A percentile compares a stretch with the other conserved stretches of the same genome.
Conservation (phyloP, 1,140 invertebrate species). For the Drosophila orena region DNA sequence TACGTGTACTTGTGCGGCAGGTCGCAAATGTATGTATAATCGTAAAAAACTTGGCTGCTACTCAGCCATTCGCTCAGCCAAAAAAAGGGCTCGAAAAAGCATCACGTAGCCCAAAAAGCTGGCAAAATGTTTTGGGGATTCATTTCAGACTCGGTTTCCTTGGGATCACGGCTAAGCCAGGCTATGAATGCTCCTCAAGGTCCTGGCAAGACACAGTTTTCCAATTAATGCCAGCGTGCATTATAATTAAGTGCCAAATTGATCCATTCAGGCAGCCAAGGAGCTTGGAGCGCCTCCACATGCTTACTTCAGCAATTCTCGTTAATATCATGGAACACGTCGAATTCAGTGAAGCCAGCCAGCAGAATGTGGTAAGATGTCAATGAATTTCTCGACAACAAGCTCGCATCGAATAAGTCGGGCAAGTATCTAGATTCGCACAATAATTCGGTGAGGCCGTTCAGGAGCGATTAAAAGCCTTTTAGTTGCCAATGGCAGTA, state of each 20-base stretch:
- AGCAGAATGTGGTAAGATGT: slow-evolving; percentile 41
- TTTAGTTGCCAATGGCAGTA: slow-evolving; percentile 55
- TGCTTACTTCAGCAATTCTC: slow-evolving; percentile 19
- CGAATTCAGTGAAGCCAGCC: slow-evolving; percentile 27
- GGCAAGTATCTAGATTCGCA: slow-evolving; percentile 43
- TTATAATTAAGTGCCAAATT: not conserved
- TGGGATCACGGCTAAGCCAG: not conserved
- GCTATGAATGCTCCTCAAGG: not conserved
- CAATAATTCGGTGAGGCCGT: slow-evolving; percentile 61
- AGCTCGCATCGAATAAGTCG: not conserved
- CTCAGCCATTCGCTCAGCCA: not conserved
- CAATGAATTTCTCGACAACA: slow-evolving; percentile 33
- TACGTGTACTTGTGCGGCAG: slow-evolving; percentile 40
- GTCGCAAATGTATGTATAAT: slow-evolving; percentile 45
- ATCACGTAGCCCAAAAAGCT: slow-evolving; percentile 26
- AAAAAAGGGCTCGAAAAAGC: slow-evolving; percentile 24
- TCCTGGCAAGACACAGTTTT: no score
- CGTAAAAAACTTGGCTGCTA: slow-evolving; percentile 39
- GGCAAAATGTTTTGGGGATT: not conserved
- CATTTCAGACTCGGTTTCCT: not conserved
- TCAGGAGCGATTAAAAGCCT: slow-evolving; percentile 75
- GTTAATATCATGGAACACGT: not conserved
- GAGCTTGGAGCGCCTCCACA: not conserved
- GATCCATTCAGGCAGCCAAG: not conserved
- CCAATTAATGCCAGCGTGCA: no score